Conservation (phyloP, 1,140 invertebrate species). For the Drosophila lacteicornis region DNA sequence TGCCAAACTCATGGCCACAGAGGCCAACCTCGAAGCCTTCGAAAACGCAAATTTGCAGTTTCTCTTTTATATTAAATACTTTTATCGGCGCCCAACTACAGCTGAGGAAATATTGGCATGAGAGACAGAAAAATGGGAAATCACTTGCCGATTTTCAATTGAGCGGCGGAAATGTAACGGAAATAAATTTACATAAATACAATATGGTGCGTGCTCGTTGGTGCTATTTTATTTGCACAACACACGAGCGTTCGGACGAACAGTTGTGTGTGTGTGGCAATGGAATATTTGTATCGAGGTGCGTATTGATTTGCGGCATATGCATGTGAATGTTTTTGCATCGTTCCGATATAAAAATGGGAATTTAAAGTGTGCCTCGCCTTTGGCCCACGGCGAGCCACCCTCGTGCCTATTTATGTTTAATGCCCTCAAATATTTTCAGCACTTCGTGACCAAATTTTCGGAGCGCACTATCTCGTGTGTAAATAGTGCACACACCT, state of each 20-base stretch:
- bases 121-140: constrained; percentile 54
- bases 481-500: constrained; percentile 68
- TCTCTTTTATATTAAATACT: constrained; percentile 47
- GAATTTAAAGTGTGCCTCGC: constrained; percentile 55
- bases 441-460: constrained; percentile 75
- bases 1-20: constrained; percentile 40
- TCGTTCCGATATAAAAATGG: constrained; percentile 45
- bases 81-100: constrained; percentile 33
- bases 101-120: constrained; percentile 49
- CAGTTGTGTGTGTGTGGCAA: constrained; percentile 8
- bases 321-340: constrained; percentile 34
- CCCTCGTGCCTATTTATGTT: constrained; percentile 47
- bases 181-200: constrained; percentile 84
- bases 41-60: constrained; percentile 67
- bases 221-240: constrained; percentile 80
- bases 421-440: constrained; percentile 67
- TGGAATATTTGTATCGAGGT: constrained; percentile 71
- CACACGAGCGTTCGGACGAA: constrained; percentile 25
- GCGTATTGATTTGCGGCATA: constrained; percentile 75
- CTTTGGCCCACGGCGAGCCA: constrained; percentile 24
- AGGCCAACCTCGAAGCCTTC: constrained; percentile 24
- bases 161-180: constrained; percentile 83
- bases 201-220: constrained; percentile 82
- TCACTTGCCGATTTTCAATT: constrained; percentile 83
- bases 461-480: constrained; percentile 66